These are phyloP conservation scores for Chrysopilus asiliformis DNA, from an alignment of 2,888 invertebrate genomes.

Conservation along the genomic window DNA sequence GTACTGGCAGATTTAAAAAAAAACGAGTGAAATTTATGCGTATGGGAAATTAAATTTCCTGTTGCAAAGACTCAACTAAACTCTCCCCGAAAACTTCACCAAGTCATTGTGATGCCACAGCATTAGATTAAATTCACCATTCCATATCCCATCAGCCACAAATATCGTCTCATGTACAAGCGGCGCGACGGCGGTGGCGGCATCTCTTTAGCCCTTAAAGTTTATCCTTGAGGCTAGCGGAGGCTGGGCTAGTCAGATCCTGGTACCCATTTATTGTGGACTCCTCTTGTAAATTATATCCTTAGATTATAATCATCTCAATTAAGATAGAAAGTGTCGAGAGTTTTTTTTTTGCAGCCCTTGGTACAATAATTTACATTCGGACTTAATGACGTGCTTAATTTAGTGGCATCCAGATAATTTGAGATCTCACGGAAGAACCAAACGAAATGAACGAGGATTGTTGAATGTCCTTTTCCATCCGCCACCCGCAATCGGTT, in stretches of 20 bases:
- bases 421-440: background rate
- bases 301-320: constrained; percentile 9
- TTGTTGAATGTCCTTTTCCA: constrained; percentile 1
- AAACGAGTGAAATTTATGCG: constrained; percentile 18
- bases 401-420: constrained; percentile 16
- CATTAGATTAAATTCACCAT: too few relatives aligned
- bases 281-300: constrained; percentile 6
- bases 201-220: too few relatives aligned
- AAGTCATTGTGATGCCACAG: background rate
- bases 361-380: constrained; percentile 10
- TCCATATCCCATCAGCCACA: too few relatives aligned
- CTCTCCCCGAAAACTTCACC: background rate
- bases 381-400: constrained; percentile 15
- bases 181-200: too few relatives aligned
- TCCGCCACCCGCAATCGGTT: background rate
- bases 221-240: too few relatives aligned
- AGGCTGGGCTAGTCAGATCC: too few relatives aligned
- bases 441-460: background rate
- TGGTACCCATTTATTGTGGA: background rate
- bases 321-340: constrained; percentile 11
- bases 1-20: background rate
- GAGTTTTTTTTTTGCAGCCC: constrained; percentile 6
- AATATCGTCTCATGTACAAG: too few relatives aligned
- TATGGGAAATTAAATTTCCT: constrained; percentile 21
- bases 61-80: constrained; percentile 12